Percentiles rank a stretch among this genome's conserved stretches.
These are phyloP conservation scores for Loris lydekkerianus DNA, from an alignment of 2,797 vertebrate genomes.

Conservation along the genomic window DNA sequence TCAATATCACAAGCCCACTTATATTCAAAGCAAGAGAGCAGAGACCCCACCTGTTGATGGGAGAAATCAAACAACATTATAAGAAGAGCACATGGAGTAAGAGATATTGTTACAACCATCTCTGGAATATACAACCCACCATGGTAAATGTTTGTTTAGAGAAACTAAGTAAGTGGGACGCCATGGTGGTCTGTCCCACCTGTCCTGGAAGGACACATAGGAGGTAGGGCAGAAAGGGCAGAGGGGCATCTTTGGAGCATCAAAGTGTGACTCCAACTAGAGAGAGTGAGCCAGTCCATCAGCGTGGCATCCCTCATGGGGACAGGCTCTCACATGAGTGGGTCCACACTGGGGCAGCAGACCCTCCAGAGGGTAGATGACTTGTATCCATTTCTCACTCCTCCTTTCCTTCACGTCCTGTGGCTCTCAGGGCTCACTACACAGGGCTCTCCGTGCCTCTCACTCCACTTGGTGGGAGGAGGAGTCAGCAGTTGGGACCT, in stretches of 20 bases:
- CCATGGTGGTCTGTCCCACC: background rate
- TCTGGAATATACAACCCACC: background rate
- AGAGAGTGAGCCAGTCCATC: background rate
- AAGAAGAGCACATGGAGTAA: background rate
- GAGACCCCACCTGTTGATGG: background rate
- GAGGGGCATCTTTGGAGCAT: background rate
- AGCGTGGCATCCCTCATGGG: too few species aligned
- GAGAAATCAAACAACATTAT: background rate
- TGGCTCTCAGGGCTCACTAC: background rate
- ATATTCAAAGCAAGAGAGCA: background rate
- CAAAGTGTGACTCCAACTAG: background rate
- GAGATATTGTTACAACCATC: background rate
- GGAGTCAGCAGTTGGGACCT: background rate
- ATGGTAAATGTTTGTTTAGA: background rate
- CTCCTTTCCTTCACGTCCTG: background rate
- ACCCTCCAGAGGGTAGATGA: background rate
- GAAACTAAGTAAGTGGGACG: background rate
- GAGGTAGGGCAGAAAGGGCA: background rate
- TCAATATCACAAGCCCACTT: background rate
- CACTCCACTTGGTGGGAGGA: background rate
- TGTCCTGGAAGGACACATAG: background rate
- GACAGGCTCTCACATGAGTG: background rate
- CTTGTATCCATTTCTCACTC: background rate
- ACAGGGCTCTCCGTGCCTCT: background rate
- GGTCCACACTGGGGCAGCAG: background rate